A percentile compares a stretch with the other conserved stretches of the same genome.
These are phyloP conservation scores for Lepus europaeus DNA, from an alignment of 2,113 vertebrate genomes.

Conservation along the genomic window DNA sequence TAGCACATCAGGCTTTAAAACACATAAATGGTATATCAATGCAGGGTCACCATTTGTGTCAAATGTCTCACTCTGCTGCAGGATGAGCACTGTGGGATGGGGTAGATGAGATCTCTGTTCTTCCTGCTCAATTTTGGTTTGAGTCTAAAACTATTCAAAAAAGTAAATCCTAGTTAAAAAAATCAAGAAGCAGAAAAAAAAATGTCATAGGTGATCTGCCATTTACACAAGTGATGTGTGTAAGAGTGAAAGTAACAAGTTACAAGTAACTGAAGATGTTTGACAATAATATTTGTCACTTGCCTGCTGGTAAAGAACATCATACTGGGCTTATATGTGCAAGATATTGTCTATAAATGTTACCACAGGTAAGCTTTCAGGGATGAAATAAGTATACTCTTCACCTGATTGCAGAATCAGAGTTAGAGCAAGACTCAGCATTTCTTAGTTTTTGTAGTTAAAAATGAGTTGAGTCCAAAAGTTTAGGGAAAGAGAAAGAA, in stretches of 20 bases:
- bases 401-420: not conserved
- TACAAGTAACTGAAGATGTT: not conserved
- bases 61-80: not conserved
- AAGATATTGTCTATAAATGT: not conserved
- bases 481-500: not conserved
- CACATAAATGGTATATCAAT: not conserved
- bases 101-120: not conserved
- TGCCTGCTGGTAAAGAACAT: not conserved
- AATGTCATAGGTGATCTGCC: not conserved
- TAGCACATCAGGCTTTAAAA: not conserved
- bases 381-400: not conserved
- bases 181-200: not conserved
- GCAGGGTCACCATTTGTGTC: not conserved
- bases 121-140: not conserved
- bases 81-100: not conserved
- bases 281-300: not conserved
- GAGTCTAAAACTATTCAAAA: not conserved
- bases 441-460: not conserved
- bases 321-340: fast-evolving
- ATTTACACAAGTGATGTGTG: not conserved
- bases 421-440: not conserved
- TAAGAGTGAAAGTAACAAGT: not conserved
- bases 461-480: not conserved
- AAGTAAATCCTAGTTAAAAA: slow-evolving; percentile 12
- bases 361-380: slow-evolving; percentile 1